Percentiles rank a stretch among this genome's conserved stretches.
Evolutionary conservation across 2,888 invertebrate genomes (phyloP).

Genomic region (Tachina lurida): DNA sequence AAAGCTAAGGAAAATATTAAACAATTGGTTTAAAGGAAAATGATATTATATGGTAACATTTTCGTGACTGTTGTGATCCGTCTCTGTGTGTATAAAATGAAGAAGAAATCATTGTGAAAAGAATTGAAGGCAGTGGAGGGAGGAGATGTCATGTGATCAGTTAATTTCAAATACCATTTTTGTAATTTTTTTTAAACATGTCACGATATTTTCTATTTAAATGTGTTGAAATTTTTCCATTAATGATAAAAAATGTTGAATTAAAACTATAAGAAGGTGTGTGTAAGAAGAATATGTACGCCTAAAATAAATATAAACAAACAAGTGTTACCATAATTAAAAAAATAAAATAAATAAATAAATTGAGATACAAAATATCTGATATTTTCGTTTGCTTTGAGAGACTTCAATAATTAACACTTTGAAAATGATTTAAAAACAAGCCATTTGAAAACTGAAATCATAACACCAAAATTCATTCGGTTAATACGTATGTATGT

Average conservation of each 20-base stretch:
- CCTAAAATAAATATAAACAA: slow-evolving; percentile 9
- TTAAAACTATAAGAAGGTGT: slow-evolving; percentile 26
- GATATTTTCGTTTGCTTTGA: slow-evolving; percentile 16
- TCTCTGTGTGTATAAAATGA: not conserved
- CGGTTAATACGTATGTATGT: not conserved
- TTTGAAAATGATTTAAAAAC: slow-evolving; percentile 20
- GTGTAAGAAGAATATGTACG: slow-evolving; percentile 36
- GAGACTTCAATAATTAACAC: slow-evolving; percentile 64
- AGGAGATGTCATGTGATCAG: slow-evolving; percentile 16
- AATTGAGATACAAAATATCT: slow-evolving; percentile 16
- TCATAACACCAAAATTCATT: not conserved
- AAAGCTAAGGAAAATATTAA: not conserved
- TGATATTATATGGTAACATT: not conserved
- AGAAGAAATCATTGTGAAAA: not conserved
- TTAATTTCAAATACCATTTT: not conserved
- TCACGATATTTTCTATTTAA: slow-evolving; percentile 42
- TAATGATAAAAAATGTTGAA: not conserved
- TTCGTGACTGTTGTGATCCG: not conserved
- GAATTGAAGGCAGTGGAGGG: not conserved
- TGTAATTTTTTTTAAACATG: slow-evolving; percentile 11
- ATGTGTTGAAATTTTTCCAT: not conserved
- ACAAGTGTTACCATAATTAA: slow-evolving; percentile 17
- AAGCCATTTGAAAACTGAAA: slow-evolving; percentile 13
- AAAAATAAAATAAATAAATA: not conserved
- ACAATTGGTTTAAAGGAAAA: not conserved